Conservation (phyloP, 2,113 vertebrate genomes). For the Xiphophorus couchianus region DNA sequence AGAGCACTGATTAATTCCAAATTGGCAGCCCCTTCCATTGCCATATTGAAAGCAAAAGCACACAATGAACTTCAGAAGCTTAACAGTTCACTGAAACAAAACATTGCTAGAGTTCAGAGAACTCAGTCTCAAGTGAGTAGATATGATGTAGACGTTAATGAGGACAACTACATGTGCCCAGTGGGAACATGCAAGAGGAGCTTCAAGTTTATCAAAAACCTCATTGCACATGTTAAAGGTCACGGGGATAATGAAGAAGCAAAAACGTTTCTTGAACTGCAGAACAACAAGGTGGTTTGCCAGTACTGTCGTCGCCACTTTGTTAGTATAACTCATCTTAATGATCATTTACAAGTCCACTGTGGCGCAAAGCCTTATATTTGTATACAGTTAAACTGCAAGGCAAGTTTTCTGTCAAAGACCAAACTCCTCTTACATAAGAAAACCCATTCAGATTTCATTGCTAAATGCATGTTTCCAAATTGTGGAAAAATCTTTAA, state of each 20-base stretch:
- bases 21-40: conserved; percentile 69
- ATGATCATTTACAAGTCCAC: conserved; percentile 96
- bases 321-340: conserved; percentile 92
- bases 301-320: conserved; percentile 97
- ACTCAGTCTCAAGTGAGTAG: conserved; percentile 72
- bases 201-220: conserved; percentile 96
- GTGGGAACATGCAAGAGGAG: conserved; percentile 90
- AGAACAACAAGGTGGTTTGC: conserved; percentile 95
- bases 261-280: conserved; percentile 94
- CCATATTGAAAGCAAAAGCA: conserved; percentile 80
- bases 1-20: conserved; percentile 86
- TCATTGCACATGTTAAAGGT: conserved; percentile 90
- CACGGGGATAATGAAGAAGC: conserved; percentile 94
- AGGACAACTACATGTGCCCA: conserved; percentile 89
- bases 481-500: conserved; percentile 93
- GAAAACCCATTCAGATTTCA: conserved; percentile 89
- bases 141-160: conserved; percentile 73
- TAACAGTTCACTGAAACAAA: conserved; percentile 79
- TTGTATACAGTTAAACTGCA: conserved; percentile 96
- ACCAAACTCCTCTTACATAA: conserved; percentile 90
- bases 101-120: conserved; percentile 74
- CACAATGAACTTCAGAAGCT: conserved; percentile 84
- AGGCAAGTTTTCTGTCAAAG: conserved; percentile 92
- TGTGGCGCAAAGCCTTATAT: conserved; percentile 95
- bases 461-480: conserved; percentile 95